phyloP scores from a whole-genome alignment of 2,113 vertebrate genomes.

The Gambusia affinis region DNA sequence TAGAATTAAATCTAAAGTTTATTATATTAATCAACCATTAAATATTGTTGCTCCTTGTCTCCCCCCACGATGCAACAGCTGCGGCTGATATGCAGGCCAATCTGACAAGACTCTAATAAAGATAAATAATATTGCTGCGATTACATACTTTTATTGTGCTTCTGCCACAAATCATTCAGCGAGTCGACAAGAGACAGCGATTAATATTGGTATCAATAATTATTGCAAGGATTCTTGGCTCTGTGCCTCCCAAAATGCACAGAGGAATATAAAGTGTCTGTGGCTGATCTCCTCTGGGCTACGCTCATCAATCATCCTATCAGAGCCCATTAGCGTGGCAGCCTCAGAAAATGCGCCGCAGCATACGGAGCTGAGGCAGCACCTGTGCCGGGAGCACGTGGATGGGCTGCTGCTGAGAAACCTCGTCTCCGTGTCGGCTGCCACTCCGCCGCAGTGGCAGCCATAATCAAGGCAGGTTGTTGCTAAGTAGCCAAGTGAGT shows the following conservation, averaged over 20 bases:
- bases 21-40: slow-evolving; percentile 28
- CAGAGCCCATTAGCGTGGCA: slow-evolving; percentile 78
- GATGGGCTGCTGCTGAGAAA: slow-evolving; percentile 44
- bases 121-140: slow-evolving; percentile 81
- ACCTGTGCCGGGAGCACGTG: slow-evolving; percentile 63
- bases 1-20: slow-evolving; percentile 26
- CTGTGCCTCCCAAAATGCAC: slow-evolving; percentile 60
- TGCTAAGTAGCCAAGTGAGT: too few species aligned
- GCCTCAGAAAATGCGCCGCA: slow-evolving; percentile 68
- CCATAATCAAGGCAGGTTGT: too few species aligned
- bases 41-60: slow-evolving; percentile 29
- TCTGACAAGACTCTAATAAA: slow-evolving; percentile 83
- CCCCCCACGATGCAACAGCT: slow-evolving; percentile 50
- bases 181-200: slow-evolving; percentile 56
- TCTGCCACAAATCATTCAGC: slow-evolving; percentile 67
- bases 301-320: slow-evolving; percentile 83
- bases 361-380: slow-evolving; percentile 70
- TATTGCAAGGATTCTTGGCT: slow-evolving; percentile 67
- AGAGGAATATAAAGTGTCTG: slow-evolving; percentile 78
- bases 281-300: slow-evolving; percentile 73
- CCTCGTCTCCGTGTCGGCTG: slow-evolving; percentile 39
- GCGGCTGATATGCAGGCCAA: slow-evolving; percentile 75
- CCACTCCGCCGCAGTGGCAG: slow-evolving; percentile 23
- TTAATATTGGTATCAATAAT: too few species aligned
- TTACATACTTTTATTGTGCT: slow-evolving; percentile 75